Conservation (phyloP, 2,113 vertebrate genomes). For the Heteronetta atricapilla region DNA sequence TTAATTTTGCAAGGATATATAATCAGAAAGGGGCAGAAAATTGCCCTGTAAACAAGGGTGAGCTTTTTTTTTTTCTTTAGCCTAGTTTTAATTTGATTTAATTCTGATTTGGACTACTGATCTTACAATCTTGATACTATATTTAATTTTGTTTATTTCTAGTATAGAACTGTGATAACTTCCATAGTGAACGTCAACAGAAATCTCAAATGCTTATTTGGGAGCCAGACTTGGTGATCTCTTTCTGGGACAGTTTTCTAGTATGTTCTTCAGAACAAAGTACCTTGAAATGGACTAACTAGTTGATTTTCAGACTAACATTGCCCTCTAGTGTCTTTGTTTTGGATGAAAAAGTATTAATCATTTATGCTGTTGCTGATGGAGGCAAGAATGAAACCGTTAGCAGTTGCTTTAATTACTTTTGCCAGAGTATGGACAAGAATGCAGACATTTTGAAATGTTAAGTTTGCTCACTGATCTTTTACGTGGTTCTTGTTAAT, state of each 20-base stretch:
- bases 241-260: conserved; percentile 37
- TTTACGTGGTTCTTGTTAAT: not conserved
- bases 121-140: not conserved
- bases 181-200: not conserved
- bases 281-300: not conserved
- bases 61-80: not conserved
- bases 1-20: not conserved
- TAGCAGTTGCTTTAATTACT: not conserved
- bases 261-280: conserved; percentile 12
- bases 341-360: not conserved
- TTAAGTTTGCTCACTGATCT: not conserved
- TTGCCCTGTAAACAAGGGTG: not conserved
- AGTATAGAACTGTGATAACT: not conserved
- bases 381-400: not conserved
- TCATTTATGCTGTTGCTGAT: not conserved
- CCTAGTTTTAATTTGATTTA: not conserved
- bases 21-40: not conserved
- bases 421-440: not conserved
- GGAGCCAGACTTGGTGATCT: not conserved
- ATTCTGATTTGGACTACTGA: not conserved
- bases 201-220: not conserved
- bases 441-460: not conserved
- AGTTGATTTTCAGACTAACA: conserved; percentile 37
- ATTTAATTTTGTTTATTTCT: not conserved
- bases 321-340: conserved; percentile 64